A percentile compares a stretch with the other conserved stretches of the same genome.
These are phyloP conservation scores for Blastobasis adustella DNA, from an alignment of 2,888 invertebrate genomes.

Conservation along the genomic window DNA sequence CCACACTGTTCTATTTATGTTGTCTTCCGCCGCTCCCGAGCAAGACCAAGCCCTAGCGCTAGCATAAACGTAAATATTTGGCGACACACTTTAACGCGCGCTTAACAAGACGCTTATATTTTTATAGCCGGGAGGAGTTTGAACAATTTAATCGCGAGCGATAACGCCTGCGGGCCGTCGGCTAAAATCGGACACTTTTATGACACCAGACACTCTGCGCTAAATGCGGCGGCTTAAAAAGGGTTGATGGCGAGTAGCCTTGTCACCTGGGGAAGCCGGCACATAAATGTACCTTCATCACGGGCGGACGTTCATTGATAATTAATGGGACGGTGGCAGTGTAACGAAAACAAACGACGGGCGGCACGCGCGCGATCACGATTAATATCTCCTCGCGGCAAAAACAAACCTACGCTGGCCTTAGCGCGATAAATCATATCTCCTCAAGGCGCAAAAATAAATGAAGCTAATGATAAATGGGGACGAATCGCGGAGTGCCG, in stretches of 20 bases:
- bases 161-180: slow-evolving; percentile 57
- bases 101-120: slow-evolving; percentile 31
- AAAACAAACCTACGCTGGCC: slow-evolving; percentile 69
- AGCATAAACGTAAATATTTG: background rate
- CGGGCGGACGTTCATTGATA: slow-evolving; percentile 72
- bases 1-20: background rate
- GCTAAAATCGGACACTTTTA: slow-evolving; percentile 70
- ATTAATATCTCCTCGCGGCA: slow-evolving; percentile 71
- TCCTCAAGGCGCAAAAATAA: slow-evolving; percentile 70
- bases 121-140: slow-evolving; percentile 44
- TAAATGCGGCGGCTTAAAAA: slow-evolving; percentile 72
- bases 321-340: slow-evolving; percentile 68
- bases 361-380: slow-evolving; percentile 67
- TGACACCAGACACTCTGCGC: slow-evolving; percentile 69
- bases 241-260: slow-evolving; percentile 66
- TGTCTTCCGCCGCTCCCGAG: too few relatives aligned
- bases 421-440: slow-evolving; percentile 71
- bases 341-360: slow-evolving; percentile 73
- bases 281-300: slow-evolving; percentile 67
- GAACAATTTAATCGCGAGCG: slow-evolving; percentile 64
- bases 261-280: slow-evolving; percentile 69
- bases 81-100: background rate
- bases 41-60: background rate
- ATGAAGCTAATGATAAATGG: slow-evolving; percentile 73
- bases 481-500: slow-evolving; percentile 49